Conservation (phyloP, 2,113 vertebrate species). For the Erpornis zantholeuca region DNA sequence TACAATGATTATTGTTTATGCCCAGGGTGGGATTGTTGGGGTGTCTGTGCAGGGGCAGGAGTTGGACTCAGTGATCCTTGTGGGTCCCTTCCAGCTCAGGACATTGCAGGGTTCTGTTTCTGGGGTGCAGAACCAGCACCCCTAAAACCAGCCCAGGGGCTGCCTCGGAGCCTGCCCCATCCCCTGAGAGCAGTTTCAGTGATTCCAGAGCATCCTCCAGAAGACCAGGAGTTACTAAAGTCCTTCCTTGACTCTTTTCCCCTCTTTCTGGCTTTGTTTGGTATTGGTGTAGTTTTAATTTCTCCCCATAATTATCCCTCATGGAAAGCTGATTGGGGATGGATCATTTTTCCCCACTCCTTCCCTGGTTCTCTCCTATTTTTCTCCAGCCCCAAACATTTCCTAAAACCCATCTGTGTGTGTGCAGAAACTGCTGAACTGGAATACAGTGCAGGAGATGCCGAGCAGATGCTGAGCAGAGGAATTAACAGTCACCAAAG, state of each 20-base stretch:
- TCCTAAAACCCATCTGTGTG: background rate
- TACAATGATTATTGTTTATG: background rate
- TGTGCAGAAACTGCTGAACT: slow-evolving; percentile 5
- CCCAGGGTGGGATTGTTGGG: background rate
- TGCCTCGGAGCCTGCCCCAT: background rate
- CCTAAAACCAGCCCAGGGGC: fast-evolving
- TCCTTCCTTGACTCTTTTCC: background rate
- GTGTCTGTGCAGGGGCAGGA: background rate
- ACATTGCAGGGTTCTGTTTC: background rate
- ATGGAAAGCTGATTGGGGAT: fast-evolving
- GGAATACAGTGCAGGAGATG: background rate
- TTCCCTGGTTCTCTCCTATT: background rate
- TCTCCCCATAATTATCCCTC: background rate
- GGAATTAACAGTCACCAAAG: slow-evolving; percentile 14
- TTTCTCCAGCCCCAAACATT: background rate
- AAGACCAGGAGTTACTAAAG: background rate
- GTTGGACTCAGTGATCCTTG: background rate
- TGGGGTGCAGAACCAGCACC: background rate
- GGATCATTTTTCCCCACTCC: background rate
- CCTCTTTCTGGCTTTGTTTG: background rate
- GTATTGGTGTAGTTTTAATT: background rate
- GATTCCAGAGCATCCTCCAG: background rate
- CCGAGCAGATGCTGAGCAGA: background rate
- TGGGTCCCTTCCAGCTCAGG: background rate
- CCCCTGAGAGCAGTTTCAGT: background rate